phyloP scores from a whole-genome alignment of 2,888 invertebrate genomes.

The Synergus itoensis region DNA sequence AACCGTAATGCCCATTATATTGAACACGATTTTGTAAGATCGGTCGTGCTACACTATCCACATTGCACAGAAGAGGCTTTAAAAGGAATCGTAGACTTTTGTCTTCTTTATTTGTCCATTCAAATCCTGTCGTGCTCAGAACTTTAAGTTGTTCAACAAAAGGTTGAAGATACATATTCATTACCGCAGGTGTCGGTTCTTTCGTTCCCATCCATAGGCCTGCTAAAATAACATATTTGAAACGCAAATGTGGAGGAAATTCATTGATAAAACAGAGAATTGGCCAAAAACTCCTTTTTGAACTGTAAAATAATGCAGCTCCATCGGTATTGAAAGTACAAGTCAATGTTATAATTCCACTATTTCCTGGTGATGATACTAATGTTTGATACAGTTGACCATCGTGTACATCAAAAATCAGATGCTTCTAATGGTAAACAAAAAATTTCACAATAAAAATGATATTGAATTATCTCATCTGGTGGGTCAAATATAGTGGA shows the following conservation, averaged over 20 bases:
- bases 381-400: constrained; percentile 14
- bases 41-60: constrained; percentile 31
- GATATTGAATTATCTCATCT: constrained; percentile 9
- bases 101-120: not conserved
- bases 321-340: not conserved
- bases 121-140: not conserved
- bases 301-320: constrained; percentile 21
- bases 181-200: constrained; percentile 28
- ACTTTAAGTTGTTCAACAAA: constrained; percentile 21
- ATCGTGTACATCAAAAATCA: constrained; percentile 35
- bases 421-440: not conserved
- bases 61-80: constrained; percentile 29
- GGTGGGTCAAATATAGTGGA: constrained; percentile 16
- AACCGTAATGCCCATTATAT: constrained; percentile 39
- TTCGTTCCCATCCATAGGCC: constrained; percentile 31
- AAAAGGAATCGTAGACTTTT: constrained; percentile 6
- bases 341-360: not conserved
- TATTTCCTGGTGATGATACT: not conserved
- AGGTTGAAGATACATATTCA: constrained; percentile 28
- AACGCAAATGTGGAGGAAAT: constrained; percentile 25
- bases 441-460: constrained; percentile 36
- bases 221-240: constrained; percentile 23
- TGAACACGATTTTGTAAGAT: constrained; percentile 33
- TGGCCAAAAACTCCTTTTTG: constrained; percentile 27
- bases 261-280: constrained; percentile 29